phyloP scores from a whole-genome alignment of 2,888 invertebrate genomes.

The Dryobota labecula region DNA sequence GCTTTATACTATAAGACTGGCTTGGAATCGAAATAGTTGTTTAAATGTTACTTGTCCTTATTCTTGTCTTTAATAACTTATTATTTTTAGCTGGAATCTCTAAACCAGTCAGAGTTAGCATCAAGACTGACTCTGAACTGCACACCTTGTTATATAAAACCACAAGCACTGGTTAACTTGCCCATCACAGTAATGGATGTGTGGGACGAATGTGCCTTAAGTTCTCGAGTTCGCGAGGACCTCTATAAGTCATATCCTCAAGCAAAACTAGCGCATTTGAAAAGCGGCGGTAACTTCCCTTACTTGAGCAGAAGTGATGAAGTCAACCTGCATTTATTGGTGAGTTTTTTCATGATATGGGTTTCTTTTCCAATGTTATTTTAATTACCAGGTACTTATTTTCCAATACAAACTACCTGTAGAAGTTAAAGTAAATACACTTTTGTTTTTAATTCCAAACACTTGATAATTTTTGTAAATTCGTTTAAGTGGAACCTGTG shows the following conservation, averaged over 20 bases:
- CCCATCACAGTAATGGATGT: constrained; percentile 97
- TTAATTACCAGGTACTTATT: background rate
- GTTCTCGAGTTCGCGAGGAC: constrained; percentile 94
- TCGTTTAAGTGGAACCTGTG: background rate
- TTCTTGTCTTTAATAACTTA: background rate
- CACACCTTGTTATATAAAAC: constrained; percentile 94
- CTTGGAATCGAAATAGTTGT: background rate
- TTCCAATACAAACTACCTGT: constrained; percentile 1
- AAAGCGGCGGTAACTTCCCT: constrained; percentile 97
- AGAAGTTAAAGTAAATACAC: constrained; percentile 5
- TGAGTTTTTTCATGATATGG: constrained; percentile 76
- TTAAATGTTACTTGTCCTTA: background rate
- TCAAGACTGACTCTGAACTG: constrained; percentile 97
- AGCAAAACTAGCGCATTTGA: constrained; percentile 96
- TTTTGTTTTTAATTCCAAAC: background rate
- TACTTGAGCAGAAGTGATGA: constrained; percentile 96
- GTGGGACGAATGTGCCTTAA: constrained; percentile 96
- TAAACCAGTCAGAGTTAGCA: constrained; percentile 95
- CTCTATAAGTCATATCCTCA: constrained; percentile 96
- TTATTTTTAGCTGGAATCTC: constrained; percentile 93
- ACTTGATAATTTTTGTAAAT: constrained; percentile 2
- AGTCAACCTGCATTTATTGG: constrained; percentile 97
- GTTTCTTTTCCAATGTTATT: background rate
- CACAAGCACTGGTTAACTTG: constrained; percentile 92
- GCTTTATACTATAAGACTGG: background rate